Percentiles rank a stretch among this genome's conserved stretches.
These are phyloP conservation scores for Actinia tenebrosa DNA, from an alignment of 64 coral and sea anemone genomes.

Conservation along the genomic window DNA sequence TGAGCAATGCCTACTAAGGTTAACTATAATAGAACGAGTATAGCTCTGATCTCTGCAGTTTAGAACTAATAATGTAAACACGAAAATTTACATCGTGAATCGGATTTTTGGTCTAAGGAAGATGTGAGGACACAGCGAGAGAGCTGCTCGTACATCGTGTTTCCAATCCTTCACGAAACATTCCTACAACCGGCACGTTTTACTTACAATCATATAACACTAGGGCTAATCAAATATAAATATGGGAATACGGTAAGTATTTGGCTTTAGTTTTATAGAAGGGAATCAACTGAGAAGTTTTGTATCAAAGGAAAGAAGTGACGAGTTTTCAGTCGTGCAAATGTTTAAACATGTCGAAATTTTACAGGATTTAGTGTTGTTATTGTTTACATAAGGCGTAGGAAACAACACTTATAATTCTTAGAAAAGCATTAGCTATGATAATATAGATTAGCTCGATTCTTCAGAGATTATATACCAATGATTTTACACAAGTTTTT, in stretches of 20 bases:
- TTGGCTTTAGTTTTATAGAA: not conserved
- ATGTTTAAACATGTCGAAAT: conserved; percentile 1
- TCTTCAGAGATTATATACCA: not conserved
- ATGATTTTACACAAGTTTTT: not conserved
- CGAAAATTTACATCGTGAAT: too few species aligned
- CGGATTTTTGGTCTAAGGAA: not conserved
- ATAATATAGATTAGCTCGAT: not conserved
- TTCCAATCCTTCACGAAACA: too few species aligned
- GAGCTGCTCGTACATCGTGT: too few species aligned
- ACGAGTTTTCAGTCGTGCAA: not conserved
- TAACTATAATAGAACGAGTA: not conserved
- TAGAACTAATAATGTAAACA: not conserved
- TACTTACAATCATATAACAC: not conserved
- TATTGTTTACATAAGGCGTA: conserved; percentile 4
- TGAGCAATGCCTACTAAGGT: not conserved
- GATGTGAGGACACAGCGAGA: not conserved
- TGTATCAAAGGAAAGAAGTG: not conserved
- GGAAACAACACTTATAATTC: not conserved
- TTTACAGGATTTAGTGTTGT: not conserved
- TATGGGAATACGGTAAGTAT: not conserved
- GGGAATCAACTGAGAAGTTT: not conserved
- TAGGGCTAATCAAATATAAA: not conserved
- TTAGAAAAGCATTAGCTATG: not conserved
- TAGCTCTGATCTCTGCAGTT: not conserved
- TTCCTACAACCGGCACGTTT: not conserved